Conservation (phyloP, 2,113 vertebrate species). For the Aptenodytes patagonicus region DNA sequence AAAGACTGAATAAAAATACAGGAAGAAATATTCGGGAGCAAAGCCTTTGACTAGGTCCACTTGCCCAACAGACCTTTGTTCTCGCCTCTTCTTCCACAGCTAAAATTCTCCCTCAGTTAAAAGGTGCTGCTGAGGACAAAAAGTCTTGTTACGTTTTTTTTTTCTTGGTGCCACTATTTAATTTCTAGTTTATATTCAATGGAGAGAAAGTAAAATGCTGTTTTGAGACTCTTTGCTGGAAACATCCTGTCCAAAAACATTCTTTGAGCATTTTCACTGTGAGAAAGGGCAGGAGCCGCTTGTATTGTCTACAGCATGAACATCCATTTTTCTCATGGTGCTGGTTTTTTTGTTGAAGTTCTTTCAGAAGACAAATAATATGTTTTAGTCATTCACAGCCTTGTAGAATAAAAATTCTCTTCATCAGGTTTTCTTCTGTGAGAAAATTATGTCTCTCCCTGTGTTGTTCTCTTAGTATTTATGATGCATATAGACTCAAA, state of each 20-base stretch:
- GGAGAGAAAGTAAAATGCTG: not conserved
- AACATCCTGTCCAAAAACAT: slow-evolving; percentile 53
- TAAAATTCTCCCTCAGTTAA: not conserved
- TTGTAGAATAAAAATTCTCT: slow-evolving; percentile 13
- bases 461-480: not conserved
- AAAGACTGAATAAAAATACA: not conserved
- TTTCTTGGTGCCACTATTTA: not conserved
- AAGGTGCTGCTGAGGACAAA: not conserved
- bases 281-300: slow-evolving; percentile 49
- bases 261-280: slow-evolving; percentile 42
- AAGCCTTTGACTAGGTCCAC: not conserved
- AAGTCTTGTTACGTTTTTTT: not conserved
- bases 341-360: slow-evolving; percentile 10
- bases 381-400: slow-evolving; percentile 38
- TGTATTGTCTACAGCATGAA: slow-evolving; percentile 40
- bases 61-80: not conserved
- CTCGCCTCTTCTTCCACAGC: not conserved
- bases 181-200: slow-evolving; percentile 31
- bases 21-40: not conserved
- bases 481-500: not conserved
- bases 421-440: not conserved
- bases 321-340: slow-evolving; percentile 41
- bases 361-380: slow-evolving; percentile 43
- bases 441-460: not conserved
- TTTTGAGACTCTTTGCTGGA: not conserved